Conservation (phyloP, 2,797 vertebrate genomes). For the Cheirogaleus major region DNA sequence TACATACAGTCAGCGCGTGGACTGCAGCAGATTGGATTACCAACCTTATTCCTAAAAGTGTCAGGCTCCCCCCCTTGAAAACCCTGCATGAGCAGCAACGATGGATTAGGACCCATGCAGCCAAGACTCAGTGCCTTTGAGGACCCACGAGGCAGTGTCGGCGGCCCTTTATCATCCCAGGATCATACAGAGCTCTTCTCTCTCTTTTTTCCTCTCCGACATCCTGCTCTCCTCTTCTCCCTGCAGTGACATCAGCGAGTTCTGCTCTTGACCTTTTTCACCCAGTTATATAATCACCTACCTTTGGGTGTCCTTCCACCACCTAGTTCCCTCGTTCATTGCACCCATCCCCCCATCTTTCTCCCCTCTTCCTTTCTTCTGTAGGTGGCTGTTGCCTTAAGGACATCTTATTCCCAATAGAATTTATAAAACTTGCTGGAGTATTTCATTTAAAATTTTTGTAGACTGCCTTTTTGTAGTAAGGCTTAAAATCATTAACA, state of each 20-base stretch:
- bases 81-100: neutral
- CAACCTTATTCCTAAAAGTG: neutral
- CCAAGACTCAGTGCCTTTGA: neutral
- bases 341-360: neutral
- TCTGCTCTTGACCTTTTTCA: neutral
- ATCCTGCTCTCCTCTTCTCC: neutral
- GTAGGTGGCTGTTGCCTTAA: neutral
- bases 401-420: neutral
- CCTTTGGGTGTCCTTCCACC: neutral
- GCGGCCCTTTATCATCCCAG: neutral
- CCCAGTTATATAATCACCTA: fast-evolving
- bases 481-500: neutral
- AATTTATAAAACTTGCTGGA: neutral
- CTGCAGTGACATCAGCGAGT: neutral
- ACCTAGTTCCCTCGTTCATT: neutral
- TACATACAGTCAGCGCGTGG: neutral
- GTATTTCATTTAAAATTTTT: neutral
- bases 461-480: neutral
- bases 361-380: neutral
- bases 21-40: neutral
- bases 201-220: neutral
- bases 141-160: neutral
- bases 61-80: neutral
- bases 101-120: neutral
- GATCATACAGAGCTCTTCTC: neutral